These are phyloP conservation scores for Apis mellifera DNA, from an alignment of 1,140 invertebrate species.

Conservation along the genomic window Amel_HAv3.1 CM009943.2:5116501-5117000, in stretches of 20 bases:
- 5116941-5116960: not conserved
- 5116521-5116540: conserved; percentile 39
- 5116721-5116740: not conserved
- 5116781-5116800: not conserved
- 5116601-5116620: conserved; percentile 52
- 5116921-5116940: not conserved
- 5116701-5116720: too few species aligned
- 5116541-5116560: conserved; percentile 51
- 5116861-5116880: not conserved
- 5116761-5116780: not conserved
- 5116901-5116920: not conserved
- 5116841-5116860: not conserved
- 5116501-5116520: conserved; percentile 47
- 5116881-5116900: not conserved
- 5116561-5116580: conserved; percentile 1
- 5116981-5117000: conserved; percentile 40
- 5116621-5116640: conserved; percentile 51
- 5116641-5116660: conserved; percentile 17
- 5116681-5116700: not conserved
- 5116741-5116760: not conserved
- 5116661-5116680: not conserved
- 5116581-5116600: not conserved
- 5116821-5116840: not conserved
- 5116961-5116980: conserved; percentile 14
- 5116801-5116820: not conserved